These are phyloP conservation scores for Egretta garzetta DNA, from an alignment of 2,113 vertebrate species.

Conservation along the genomic window DNA sequence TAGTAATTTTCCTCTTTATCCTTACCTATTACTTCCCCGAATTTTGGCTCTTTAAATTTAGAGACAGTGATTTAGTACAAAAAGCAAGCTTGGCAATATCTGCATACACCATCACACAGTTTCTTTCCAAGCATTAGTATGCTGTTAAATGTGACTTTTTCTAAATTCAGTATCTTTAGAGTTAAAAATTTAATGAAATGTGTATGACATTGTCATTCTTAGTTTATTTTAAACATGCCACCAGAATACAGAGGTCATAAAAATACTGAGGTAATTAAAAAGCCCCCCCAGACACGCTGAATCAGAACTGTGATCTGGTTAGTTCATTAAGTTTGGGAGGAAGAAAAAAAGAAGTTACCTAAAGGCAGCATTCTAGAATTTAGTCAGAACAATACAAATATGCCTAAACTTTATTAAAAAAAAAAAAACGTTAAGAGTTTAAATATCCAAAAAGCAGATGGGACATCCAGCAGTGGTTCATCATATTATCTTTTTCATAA, in stretches of 20 bases:
- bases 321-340: not conserved
- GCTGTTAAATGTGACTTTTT: not conserved
- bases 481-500: not conserved
- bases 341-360: not conserved
- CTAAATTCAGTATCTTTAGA: not conserved
- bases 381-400: not conserved
- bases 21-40: not conserved
- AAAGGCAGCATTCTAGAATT: not conserved
- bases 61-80: not conserved
- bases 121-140: not conserved
- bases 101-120: not conserved
- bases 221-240: not conserved
- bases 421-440: not conserved
- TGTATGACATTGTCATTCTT: not conserved
- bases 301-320: not conserved
- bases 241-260: not conserved
- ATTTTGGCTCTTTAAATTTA: not conserved
- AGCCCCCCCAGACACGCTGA: not conserved
- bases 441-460: constrained; percentile 3
- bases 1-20: not conserved
- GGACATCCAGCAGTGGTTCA: not conserved
- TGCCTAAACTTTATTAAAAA: not conserved
- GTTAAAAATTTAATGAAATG: not conserved
- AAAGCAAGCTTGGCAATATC: not conserved
- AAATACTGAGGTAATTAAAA: not conserved